Conservation (phyloP, 2,888 invertebrate species). For the Ephialtes manifestator region DNA sequence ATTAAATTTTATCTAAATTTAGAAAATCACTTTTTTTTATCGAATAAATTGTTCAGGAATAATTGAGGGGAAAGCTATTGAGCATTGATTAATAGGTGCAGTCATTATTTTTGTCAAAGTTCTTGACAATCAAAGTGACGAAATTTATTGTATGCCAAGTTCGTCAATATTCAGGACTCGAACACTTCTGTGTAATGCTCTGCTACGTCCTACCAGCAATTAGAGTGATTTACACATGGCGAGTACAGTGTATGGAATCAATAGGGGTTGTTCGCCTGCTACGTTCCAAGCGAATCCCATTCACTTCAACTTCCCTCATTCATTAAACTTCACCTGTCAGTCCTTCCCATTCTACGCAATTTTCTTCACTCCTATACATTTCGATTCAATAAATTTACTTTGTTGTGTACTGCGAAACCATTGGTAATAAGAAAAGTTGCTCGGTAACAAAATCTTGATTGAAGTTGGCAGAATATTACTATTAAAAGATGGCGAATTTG, state of each 20-base stretch:
- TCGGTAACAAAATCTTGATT: neutral
- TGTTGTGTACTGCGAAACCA: conserved; percentile 13
- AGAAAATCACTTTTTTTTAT: neutral
- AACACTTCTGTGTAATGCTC: conserved; percentile 27
- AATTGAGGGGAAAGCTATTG: neutral
- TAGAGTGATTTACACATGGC: conserved; percentile 61
- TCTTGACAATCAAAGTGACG: neutral
- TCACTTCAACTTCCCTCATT: conserved; percentile 60
- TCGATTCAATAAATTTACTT: conserved; percentile 39
- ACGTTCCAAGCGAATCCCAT: conserved; percentile 49
- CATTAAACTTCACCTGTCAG: conserved; percentile 60
- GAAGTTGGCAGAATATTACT: neutral
- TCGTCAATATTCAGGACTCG: conserved; percentile 41
- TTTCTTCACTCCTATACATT: conserved; percentile 34
- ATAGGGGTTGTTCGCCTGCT: conserved; percentile 60
- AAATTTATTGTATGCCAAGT: conserved; percentile 49
- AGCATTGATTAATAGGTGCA: neutral
- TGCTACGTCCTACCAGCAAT: conserved; percentile 50
- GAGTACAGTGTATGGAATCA: conserved; percentile 54
- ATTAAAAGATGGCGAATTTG: neutral
- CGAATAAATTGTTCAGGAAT: neutral
- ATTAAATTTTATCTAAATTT: neutral
- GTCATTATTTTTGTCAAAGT: conserved; percentile 17
- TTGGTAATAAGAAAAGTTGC: conserved; percentile 15
- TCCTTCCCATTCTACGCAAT: conserved; percentile 40